Base-by-base conservation (phyloP, 2,113 vertebrate genomes). In the Macquaria ambigua region DNA sequence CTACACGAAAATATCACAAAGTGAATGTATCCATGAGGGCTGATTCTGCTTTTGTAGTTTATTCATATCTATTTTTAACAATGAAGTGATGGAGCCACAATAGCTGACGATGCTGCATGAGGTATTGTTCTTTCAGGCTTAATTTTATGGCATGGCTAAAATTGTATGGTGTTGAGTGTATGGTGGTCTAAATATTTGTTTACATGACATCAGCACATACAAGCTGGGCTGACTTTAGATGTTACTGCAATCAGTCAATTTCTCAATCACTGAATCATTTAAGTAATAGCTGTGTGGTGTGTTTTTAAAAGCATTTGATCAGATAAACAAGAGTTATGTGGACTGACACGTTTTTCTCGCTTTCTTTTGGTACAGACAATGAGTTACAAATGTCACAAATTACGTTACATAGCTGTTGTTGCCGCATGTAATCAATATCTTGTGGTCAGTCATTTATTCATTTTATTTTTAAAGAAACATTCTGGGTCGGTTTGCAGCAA, bases 51-150 rank as follows among this genome's bases (percentile, higher is more conserved):
- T 58, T 79, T 31, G 52, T 31, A 25, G 37, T 61, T 63, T 34
- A 61, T 55, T 85, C 52, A 46, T 67, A 21, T 53, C 56, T 80
- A 85, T 77, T 64, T 77, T 77, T 74, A 81, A 80, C 34, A 41
- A 50, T 66, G 16, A 83, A 18, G 53, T 37, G 28, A 74, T 15
- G 46, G 9, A 72, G 56, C 5, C 77, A 74, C 8, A 28, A 41
- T 64, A 50, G 20, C 9, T 64, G 52, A 53, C 21, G 50, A 43
- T 16, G 20, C 34, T 58, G 7, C 4, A 0, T 58, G 39, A 53
- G n/a, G 48, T 55, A 76, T 46, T 82, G 28, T 73, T 72, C 28
- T 48, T 67, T 61, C 37, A 56, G 25, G 62, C 37, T 28, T 31
- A n/a, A 67, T 31, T 25, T n/a, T 8, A 63, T 4, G 1, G 8